phyloP scores from a whole-genome alignment of 2,113 vertebrate species.

The Nanorana parkeri region DNA sequence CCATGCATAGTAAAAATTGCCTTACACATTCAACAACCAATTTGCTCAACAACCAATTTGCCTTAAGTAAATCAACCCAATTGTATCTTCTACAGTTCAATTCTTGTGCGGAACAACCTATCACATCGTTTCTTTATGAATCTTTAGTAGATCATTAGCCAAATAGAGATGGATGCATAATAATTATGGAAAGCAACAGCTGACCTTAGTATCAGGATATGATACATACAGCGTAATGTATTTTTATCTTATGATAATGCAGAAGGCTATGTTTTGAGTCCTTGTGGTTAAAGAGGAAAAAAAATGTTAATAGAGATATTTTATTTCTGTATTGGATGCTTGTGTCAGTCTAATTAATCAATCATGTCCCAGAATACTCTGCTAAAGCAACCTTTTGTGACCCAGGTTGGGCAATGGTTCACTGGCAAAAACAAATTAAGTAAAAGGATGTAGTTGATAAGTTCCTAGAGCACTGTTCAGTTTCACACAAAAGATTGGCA shows the following conservation, averaged over 20 bases:
- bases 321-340: background rate
- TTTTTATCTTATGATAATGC: background rate
- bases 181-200: too few relatives aligned
- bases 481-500: slow-evolving; percentile 41
- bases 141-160: too few relatives aligned
- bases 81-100: too few relatives aligned
- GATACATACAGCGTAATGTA: too few relatives aligned
- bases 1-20: too few relatives aligned
- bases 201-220: too few relatives aligned
- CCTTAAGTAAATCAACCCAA: too few relatives aligned
- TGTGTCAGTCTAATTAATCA: slow-evolving; percentile 30
- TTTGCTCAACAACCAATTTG: too few relatives aligned
- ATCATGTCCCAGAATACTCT: slow-evolving; percentile 29
- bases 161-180: too few relatives aligned
- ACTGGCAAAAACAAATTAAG: slow-evolving; percentile 49
- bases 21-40: too few relatives aligned
- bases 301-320: background rate
- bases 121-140: too few relatives aligned
- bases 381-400: slow-evolving; percentile 14
- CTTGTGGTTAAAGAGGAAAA: background rate
- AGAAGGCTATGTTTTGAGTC: background rate
- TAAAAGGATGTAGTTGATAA: slow-evolving; percentile 37
- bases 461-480: background rate
- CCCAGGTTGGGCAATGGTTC: slow-evolving; percentile 34
- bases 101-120: too few relatives aligned